Conservation (phyloP, 2,113 vertebrate species). For the Microtus ochrogaster region DNA sequence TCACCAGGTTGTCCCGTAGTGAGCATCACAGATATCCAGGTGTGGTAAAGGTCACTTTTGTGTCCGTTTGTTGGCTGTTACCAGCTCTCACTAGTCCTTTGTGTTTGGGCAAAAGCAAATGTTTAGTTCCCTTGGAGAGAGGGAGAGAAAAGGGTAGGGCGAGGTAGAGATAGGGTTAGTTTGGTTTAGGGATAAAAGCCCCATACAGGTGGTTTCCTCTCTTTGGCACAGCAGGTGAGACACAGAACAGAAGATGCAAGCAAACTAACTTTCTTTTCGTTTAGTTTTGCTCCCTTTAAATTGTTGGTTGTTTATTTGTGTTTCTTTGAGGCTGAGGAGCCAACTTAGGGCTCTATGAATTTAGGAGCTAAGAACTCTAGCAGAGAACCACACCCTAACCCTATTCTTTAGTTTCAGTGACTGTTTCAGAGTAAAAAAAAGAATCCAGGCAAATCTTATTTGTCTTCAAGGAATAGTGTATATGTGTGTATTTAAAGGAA, state of each 20-base stretch:
- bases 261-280: not conserved
- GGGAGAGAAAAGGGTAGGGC: not conserved
- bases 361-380: not conserved
- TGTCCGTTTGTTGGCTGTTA: not conserved
- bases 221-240: not conserved
- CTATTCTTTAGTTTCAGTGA: not conserved
- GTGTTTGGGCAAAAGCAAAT: not conserved
- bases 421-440: not conserved
- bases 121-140: constrained; percentile 44
- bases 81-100: not conserved
- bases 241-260: accelerated
- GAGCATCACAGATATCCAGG: constrained; percentile 85
- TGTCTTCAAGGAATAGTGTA: not conserved
- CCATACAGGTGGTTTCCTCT: not conserved
- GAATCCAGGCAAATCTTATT: not conserved
- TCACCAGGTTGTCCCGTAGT: constrained; percentile 71
- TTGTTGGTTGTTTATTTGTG: not conserved
- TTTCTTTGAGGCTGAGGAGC: not conserved
- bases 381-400: not conserved
- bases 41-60: constrained; percentile 63
- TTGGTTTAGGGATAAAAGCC: not conserved
- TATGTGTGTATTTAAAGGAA: not conserved
- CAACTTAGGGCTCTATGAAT: not conserved
- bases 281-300: no score
- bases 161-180: not conserved